These are phyloP conservation scores for Scaptomyza tumidula DNA, from an alignment of 2,888 invertebrate genomes.

Conservation along the genomic window DNA sequence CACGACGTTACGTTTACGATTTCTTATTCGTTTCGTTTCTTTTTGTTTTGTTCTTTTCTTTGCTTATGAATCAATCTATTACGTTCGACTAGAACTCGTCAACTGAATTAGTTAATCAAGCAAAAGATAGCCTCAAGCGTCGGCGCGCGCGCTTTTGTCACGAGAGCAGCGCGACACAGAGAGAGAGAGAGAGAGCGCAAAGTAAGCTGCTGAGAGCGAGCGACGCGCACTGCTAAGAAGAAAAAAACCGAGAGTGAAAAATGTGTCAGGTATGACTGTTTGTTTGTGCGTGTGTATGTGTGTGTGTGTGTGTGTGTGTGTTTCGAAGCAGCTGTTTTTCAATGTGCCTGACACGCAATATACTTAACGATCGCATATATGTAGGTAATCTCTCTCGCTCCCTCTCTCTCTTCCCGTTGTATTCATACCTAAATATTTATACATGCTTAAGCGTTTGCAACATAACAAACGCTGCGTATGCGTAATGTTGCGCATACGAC, in stretches of 20 bases:
- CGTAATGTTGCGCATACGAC: slow-evolving; percentile 74
- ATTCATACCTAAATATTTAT: neutral
- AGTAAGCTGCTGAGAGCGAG: slow-evolving; percentile 26
- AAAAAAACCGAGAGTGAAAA: slow-evolving; percentile 58
- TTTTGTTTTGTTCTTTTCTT: slow-evolving; percentile 1
- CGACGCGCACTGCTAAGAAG: slow-evolving; percentile 16
- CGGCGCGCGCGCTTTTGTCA: slow-evolving; percentile 42
- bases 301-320: neutral
- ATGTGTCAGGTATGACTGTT: slow-evolving; percentile 40
- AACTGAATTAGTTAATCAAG: slow-evolving; percentile 82
- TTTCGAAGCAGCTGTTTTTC: slow-evolving; percentile 45
- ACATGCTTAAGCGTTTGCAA: slow-evolving; percentile 8
- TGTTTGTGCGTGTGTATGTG: neutral
- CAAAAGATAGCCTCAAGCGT: slow-evolving; percentile 72
- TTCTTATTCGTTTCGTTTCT: neutral
- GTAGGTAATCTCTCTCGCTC: slow-evolving; percentile 11
- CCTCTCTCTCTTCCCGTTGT: neutral
- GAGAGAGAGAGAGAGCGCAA: slow-evolving; percentile 8
- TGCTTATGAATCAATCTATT: slow-evolving; percentile 64
- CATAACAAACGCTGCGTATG: slow-evolving; percentile 63
- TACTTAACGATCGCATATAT: slow-evolving; percentile 44
- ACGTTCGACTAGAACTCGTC: slow-evolving; percentile 82
- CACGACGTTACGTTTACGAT: slow-evolving; percentile 13
- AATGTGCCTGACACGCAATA: slow-evolving; percentile 49
- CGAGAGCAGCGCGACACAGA: slow-evolving; percentile 25